Evolutionary conservation across 1,140 invertebrate species (phyloP).

Genomic region (Oncopeltus fasciatus): DNA sequence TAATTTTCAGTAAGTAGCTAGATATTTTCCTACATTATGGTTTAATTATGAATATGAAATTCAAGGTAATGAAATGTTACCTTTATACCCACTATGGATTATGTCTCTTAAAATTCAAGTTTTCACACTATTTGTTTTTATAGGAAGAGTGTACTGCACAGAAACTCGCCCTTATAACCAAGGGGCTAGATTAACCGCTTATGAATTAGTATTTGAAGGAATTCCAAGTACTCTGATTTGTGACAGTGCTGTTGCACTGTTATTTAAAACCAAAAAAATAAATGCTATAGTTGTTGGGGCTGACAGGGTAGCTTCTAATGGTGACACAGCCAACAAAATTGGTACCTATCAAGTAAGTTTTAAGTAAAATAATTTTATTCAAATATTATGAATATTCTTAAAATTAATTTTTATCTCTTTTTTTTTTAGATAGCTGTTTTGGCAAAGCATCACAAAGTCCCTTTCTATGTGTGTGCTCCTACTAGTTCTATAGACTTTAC

Average conservation of each 20-base stretch:
- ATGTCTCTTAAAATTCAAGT: too few species aligned
- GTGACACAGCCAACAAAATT: slow-evolving; percentile 99
- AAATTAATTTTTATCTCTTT: background rate
- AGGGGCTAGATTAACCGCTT: slow-evolving; percentile 87
- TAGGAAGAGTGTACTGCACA: slow-evolving; percentile 83
- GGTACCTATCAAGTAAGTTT: slow-evolving; percentile 82
- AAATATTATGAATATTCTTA: background rate
- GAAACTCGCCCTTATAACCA: slow-evolving; percentile 98
- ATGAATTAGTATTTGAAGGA: slow-evolving; percentile 84
- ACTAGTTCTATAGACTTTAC: slow-evolving; percentile 79
- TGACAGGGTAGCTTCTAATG: slow-evolving; percentile 84
- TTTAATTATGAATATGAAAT: too few species aligned
- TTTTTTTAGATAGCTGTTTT: slow-evolving; percentile 66
- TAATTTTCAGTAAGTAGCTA: too few species aligned
- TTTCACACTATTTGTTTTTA: slow-evolving; percentile 28
- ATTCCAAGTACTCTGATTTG: slow-evolving; percentile 87
- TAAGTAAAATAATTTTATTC: too few species aligned
- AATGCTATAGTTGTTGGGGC: slow-evolving; percentile 74
- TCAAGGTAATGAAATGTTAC: too few species aligned
- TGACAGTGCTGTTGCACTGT: slow-evolving; percentile 84
- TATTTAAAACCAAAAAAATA: slow-evolving; percentile 70
- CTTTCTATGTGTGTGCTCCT: slow-evolving; percentile 92
- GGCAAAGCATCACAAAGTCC: slow-evolving; percentile 78
- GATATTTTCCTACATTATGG: too few species aligned
- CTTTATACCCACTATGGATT: too few species aligned